Percentiles rank a stretch among this genome's conserved stretches.
These are phyloP conservation scores for Pristionchus arcanus DNA, from an alignment of 2,888 invertebrate species.

Conservation along the genomic window DNA sequence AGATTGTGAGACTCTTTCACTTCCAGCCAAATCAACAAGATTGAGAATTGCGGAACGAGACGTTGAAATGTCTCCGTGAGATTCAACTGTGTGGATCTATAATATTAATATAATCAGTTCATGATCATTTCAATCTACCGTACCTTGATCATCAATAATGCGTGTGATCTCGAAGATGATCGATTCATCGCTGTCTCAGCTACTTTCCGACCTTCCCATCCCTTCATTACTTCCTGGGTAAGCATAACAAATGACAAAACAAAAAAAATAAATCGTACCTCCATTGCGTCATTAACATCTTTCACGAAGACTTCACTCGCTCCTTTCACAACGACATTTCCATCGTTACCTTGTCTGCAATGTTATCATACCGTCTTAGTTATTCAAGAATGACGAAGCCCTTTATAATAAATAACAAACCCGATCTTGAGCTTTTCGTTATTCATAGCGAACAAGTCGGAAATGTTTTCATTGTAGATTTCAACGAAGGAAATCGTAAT, in stretches of 20 bases:
- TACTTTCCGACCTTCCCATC: conserved; percentile 80
- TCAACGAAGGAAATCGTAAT: conserved; percentile 80
- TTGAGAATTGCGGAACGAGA: conserved; percentile 80
- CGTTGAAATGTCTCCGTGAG: conserved; percentile 77
- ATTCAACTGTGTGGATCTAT: conserved; percentile 73
- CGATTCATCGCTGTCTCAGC: conserved; percentile 81
- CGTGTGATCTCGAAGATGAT: conserved; percentile 81
- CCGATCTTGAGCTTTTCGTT: conserved; percentile 58
- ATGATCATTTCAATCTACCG: not conserved
- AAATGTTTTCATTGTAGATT: conserved; percentile 81
- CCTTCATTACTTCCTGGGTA: conserved; percentile 78
- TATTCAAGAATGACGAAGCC: not conserved
- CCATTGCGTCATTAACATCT: conserved; percentile 42
- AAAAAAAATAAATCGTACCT: not conserved
- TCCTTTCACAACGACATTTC: conserved; percentile 79
- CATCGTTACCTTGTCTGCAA: conserved; percentile 15
- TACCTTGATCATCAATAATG: conserved; percentile 80
- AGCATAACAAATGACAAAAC: not conserved
- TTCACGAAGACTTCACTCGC: conserved; percentile 70
- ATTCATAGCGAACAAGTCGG: conserved; percentile 79
- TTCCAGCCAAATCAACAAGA: conserved; percentile 81
- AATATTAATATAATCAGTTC: not conserved
- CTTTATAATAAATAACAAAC: not conserved
- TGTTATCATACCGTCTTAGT: not conserved
- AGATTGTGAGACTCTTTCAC: conserved; percentile 81